phyloP scores from a whole-genome alignment of 1,140 invertebrate genomes.

The Ceratosolen solmsi region DNA sequence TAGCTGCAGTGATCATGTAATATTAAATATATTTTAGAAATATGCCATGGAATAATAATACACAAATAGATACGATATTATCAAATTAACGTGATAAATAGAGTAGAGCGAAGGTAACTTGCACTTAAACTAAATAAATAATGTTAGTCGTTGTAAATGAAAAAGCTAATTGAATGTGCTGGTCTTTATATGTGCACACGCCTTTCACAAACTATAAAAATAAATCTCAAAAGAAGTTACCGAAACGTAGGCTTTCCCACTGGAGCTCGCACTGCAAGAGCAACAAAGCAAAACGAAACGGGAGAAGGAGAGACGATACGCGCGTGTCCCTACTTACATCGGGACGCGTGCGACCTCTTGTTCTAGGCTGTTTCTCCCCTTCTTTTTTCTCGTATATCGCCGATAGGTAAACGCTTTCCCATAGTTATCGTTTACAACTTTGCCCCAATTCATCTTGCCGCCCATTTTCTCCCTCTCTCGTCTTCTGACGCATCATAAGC shows the following conservation, averaged over 20 bases:
- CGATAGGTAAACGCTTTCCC: constrained; percentile 52
- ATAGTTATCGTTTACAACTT: constrained; percentile 52
- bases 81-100: no score
- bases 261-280: neutral
- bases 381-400: neutral
- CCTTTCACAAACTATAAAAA: neutral
- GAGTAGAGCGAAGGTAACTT: no score
- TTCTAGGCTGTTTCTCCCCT: neutral
- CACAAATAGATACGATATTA: no score
- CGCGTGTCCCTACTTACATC: constrained; percentile 15
- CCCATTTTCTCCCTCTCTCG: constrained; percentile 5
- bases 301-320: neutral
- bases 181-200: neutral
- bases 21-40: no score
- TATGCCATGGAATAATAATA: no score
- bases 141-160: neutral
- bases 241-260: neutral
- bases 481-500: no score
- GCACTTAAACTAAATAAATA: no score
- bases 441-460: constrained; percentile 48
- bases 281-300: neutral
- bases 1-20: no score
- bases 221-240: neutral
- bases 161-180: neutral
- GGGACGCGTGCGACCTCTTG: constrained; percentile 6